Conservation (phyloP, 2,888 invertebrate genomes). For the Sthenelais limicola region DNA sequence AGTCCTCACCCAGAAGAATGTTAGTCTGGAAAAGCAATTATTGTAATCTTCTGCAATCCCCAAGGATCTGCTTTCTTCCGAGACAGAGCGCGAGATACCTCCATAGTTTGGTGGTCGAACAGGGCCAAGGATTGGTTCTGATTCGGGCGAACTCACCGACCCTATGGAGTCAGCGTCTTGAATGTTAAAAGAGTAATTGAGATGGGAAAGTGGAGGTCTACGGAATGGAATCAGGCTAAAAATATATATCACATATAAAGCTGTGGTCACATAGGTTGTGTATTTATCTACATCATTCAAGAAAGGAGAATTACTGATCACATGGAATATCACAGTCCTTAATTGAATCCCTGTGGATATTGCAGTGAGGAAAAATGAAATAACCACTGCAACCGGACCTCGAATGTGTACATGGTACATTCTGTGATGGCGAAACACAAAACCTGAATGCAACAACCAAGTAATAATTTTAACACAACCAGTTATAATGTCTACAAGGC, state of each 20-base stretch:
- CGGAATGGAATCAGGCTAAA: slow-evolving; percentile 18
- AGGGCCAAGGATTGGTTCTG: too few relatives aligned
- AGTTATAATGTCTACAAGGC: slow-evolving; percentile 9
- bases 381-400: slow-evolving; percentile 81
- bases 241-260: slow-evolving; percentile 13
- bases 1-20: slow-evolving; percentile 90
- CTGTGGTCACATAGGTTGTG: slow-evolving; percentile 54
- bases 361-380: slow-evolving; percentile 81
- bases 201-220: slow-evolving; percentile 13
- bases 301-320: background rate
- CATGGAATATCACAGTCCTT: slow-evolving; percentile 52
- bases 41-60: slow-evolving; percentile 79
- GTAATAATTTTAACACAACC: slow-evolving; percentile 60
- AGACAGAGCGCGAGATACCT: slow-evolving; percentile 3
- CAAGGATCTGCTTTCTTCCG: slow-evolving; percentile 26
- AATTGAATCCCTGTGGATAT: slow-evolving; percentile 81
- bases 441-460: slow-evolving; percentile 88
- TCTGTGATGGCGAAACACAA: slow-evolving; percentile 79
- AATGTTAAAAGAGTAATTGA: slow-evolving; percentile 21
- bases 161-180: background rate
- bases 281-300: slow-evolving; percentile 56
- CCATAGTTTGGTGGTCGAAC: slow-evolving; percentile 6
- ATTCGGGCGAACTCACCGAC: too few relatives aligned
- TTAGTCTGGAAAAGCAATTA: slow-evolving; percentile 81
- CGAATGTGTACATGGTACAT: slow-evolving; percentile 77